Percentiles rank a stretch among this genome's conserved stretches.
phyloP scores from a whole-genome alignment of 2,888 invertebrate species.

The Caenorhabditis sp. region DNA sequence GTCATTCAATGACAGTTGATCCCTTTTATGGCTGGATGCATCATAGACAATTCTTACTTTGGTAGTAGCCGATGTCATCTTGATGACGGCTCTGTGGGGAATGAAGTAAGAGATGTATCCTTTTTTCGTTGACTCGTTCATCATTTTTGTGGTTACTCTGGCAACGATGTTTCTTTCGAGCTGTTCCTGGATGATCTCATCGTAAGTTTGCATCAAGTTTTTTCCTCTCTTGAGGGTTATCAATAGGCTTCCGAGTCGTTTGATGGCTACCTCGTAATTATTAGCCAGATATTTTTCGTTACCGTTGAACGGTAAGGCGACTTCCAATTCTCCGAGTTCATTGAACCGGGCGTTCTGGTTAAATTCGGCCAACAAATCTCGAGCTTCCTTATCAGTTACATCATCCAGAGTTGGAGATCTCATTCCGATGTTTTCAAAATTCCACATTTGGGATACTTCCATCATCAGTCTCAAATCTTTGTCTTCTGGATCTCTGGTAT shows the following conservation, averaged over 20 bases:
- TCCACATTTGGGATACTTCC: constrained; percentile 20
- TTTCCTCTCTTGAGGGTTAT: too few relatives aligned
- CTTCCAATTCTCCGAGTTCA: neutral
- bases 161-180: too few relatives aligned
- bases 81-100: constrained; percentile 2
- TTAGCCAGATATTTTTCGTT: neutral
- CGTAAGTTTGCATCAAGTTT: too few relatives aligned
- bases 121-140: too few relatives aligned
- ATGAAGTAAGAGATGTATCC: neutral
- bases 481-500: neutral
- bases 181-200: too few relatives aligned
- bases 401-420: neutral
- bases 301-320: constrained; percentile 24
- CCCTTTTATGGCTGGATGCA: too few relatives aligned
- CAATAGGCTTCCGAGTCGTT: too few relatives aligned
- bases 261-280: constrained; percentile 4
- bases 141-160: too few relatives aligned
- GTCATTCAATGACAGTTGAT: too few relatives aligned
- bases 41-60: constrained; percentile 14
- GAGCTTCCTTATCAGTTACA: neutral
- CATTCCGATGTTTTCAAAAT: too few relatives aligned
- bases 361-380: constrained; percentile 9
- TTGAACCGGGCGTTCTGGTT: neutral
- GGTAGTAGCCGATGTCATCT: neutral
- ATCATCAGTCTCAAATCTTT: too few relatives aligned